phyloP scores from a whole-genome alignment of 2,888 invertebrate genomes.

The Zhuqinia jingwanae region DNA sequence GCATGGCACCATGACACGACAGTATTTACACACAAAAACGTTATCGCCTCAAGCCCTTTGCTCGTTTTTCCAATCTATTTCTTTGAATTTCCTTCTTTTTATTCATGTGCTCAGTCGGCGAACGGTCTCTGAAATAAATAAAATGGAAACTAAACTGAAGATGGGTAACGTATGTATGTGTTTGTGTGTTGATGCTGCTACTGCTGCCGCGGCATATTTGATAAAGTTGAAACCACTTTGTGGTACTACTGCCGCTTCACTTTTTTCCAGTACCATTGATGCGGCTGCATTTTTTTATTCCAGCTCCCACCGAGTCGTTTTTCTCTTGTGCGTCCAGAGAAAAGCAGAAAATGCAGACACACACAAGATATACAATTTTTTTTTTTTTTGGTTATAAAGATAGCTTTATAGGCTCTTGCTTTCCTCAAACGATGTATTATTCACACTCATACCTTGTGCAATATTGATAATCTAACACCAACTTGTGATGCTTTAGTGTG shows the following conservation, averaged over 20 bases:
- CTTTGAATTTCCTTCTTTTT: conserved; percentile 27
- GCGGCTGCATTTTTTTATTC: background rate
- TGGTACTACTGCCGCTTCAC: background rate
- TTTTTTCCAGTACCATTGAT: background rate
- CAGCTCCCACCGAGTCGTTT: background rate
- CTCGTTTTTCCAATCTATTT: conserved; percentile 24
- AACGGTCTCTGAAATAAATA: background rate
- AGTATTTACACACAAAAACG: background rate
- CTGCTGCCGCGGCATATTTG: background rate
- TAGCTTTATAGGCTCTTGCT: conserved; percentile 30
- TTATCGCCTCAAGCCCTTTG: conserved; percentile 16
- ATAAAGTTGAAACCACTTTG: too few relatives aligned
- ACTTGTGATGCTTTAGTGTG: background rate
- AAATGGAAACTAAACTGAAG: conserved; percentile 1
- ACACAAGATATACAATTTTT: background rate
- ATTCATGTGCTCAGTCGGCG: background rate
- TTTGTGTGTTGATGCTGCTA: background rate
- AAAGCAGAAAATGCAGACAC: background rate
- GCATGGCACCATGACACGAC: background rate
- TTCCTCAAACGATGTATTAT: conserved; percentile 45
- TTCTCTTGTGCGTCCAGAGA: background rate
- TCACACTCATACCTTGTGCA: conserved; percentile 38
- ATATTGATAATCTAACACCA: conserved; percentile 63
- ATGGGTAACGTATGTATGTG: background rate
- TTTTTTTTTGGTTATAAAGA: conserved; percentile 30